Evolutionary conservation across 1,140 invertebrate genomes (phyloP).

Genomic region (Brachionus calyciflorus): DNA sequence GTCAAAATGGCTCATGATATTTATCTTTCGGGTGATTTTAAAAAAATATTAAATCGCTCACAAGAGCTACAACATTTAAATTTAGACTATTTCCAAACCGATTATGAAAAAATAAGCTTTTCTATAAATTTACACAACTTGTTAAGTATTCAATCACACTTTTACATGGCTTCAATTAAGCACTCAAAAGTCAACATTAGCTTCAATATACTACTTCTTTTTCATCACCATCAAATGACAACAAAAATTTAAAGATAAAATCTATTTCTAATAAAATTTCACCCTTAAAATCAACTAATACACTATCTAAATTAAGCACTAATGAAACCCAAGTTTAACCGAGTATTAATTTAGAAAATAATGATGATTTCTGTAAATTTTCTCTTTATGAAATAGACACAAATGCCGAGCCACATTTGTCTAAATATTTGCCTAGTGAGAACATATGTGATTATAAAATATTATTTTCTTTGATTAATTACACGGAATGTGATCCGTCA

Average conservation of each 20-base stretch:
- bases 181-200: neutral
- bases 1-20: conserved; percentile 50
- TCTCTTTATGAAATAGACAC: neutral
- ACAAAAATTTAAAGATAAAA: neutral
- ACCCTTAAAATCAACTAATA: neutral
- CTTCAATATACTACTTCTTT: neutral
- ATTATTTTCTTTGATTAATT: conserved; percentile 1
- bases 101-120: conserved; percentile 54
- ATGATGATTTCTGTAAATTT: neutral
- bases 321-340: no score
- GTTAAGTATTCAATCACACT: conserved; percentile 52
- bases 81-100: conserved; percentile 49
- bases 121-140: conserved; percentile 56
- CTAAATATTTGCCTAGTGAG: neutral
- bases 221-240: neutral
- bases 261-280: neutral
- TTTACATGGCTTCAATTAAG: neutral
- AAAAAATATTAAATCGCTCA: conserved; percentile 49
- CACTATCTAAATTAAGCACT: no score
- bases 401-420: neutral
- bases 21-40: conserved; percentile 50
- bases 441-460: neutral
- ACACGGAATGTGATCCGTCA: conserved; percentile 15
- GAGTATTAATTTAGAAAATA: neutral
- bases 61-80: conserved; percentile 51